A percentile compares a stretch with the other conserved stretches of the same genome.
Conservation (phyloP, 2,888 invertebrate genomes). For the Hypolimnas misippus region DNA sequence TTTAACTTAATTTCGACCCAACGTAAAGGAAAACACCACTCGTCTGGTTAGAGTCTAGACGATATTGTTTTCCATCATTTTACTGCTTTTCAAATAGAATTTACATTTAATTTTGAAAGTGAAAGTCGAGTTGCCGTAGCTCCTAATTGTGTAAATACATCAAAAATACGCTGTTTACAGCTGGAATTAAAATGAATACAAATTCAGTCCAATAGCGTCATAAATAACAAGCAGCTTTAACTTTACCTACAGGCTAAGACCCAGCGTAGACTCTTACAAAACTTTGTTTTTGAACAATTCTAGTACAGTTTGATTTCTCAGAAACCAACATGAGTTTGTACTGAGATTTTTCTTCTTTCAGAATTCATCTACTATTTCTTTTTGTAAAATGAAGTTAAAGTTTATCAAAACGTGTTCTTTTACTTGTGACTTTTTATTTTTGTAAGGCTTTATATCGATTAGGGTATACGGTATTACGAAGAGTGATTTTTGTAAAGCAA, state of each 20-base stretch:
- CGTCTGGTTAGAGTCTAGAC: too few species aligned
- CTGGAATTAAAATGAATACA: background rate
- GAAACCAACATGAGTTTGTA: background rate
- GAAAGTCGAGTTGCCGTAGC: background rate
- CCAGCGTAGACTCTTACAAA: background rate
- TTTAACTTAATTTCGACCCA: too few species aligned
- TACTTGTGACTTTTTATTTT: background rate
- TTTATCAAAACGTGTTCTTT: background rate
- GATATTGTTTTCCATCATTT: too few species aligned
- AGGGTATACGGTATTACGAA: too few species aligned
- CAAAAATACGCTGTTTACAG: slow-evolving; percentile 5
- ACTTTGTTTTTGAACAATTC: slow-evolving; percentile 9
- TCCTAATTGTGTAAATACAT: background rate
- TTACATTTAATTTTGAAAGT: too few species aligned
- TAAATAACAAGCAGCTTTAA: slow-evolving; percentile 3
- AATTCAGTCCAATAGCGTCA: background rate
- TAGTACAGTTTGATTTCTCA: background rate
- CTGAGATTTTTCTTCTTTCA: background rate
- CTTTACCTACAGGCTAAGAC: background rate
- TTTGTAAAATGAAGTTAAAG: background rate
- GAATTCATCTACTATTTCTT: background rate
- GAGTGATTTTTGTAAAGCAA: too few species aligned
- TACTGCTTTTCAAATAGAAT: background rate
- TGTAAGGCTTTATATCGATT: too few species aligned
- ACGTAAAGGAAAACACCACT: too few species aligned